Percentiles rank a stretch among this genome's conserved stretches.
phyloP scores from a whole-genome alignment of 2,113 vertebrate genomes.

The Gulo gulo region DNA sequence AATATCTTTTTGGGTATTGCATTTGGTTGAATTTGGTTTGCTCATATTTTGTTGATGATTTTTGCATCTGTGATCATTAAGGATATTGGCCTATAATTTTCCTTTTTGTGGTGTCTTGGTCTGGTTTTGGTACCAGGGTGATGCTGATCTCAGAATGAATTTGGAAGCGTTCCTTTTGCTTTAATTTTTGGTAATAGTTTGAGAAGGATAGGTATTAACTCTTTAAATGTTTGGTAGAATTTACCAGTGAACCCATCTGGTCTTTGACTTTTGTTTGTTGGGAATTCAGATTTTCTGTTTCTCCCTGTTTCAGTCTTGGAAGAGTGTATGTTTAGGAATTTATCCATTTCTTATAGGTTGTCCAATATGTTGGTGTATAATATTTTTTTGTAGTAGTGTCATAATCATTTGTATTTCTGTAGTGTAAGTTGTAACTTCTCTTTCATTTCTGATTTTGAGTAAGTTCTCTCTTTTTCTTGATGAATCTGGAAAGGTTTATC shows the following conservation, averaged over 20 bases:
- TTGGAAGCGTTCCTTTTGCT: background rate
- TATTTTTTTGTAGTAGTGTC: background rate
- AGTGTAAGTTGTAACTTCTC: background rate
- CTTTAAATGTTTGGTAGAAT: background rate
- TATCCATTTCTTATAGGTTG: background rate
- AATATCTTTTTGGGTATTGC: background rate
- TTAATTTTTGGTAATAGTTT: background rate
- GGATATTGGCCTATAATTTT: background rate
- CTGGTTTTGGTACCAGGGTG: background rate
- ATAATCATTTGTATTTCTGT: background rate
- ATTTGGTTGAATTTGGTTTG: background rate
- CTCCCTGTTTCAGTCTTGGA: background rate
- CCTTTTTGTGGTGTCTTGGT: background rate
- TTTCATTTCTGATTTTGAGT: background rate
- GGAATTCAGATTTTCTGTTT: background rate
- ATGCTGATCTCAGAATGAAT: background rate
- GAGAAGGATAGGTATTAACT: background rate
- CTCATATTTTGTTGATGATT: background rate
- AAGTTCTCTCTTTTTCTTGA: background rate
- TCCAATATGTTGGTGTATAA: background rate
- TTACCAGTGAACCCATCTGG: background rate
- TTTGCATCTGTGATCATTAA: background rate
- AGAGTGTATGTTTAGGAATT: background rate
- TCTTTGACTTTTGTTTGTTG: background rate
- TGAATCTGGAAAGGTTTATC: background rate